A percentile compares a stretch with the other conserved stretches of the same genome.
phyloP scores from a whole-genome alignment of 2,888 invertebrate genomes.

The Hirtodrosophila trivittata region DNA sequence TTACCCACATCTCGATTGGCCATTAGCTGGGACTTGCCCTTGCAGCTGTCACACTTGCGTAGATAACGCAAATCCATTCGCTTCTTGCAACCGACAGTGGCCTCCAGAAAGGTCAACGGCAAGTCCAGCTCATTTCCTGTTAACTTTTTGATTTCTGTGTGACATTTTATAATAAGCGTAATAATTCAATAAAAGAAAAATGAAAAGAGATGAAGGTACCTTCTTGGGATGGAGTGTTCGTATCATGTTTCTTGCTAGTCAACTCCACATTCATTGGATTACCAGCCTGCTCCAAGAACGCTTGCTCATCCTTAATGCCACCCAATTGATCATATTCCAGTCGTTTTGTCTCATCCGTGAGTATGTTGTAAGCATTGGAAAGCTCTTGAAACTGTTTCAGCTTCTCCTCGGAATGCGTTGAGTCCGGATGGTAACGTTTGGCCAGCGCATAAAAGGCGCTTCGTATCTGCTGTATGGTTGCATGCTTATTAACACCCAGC shows the following conservation, averaged over 20 bases:
- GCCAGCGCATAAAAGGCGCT: conserved; percentile 81
- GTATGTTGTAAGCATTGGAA: conserved; percentile 98
- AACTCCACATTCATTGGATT: conserved; percentile 60
- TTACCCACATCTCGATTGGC: conserved; percentile 62
- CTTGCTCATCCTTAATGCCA: conserved; percentile 65
- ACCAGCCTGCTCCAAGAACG: conserved; percentile 68
- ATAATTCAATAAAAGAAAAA: not conserved
- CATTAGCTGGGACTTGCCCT: conserved; percentile 72
- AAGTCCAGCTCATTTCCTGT: conserved; percentile 64
- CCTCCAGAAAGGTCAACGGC: conserved; percentile 76
- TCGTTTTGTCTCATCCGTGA: conserved; percentile 92
- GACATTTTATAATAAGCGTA: no score
- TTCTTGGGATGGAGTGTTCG: conserved; percentile 23
- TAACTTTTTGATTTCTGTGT: conserved; percentile 61
- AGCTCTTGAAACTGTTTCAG: conserved; percentile 90
- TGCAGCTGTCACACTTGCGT: conserved; percentile 77
- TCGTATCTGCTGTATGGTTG: conserved; percentile 78
- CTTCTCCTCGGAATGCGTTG: conserved; percentile 66
- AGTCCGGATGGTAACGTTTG: conserved; percentile 82
- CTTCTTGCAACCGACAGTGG: conserved; percentile 78
- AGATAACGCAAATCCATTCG: conserved; percentile 70
- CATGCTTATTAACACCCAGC: conserved; percentile 71
- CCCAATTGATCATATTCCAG: conserved; percentile 84
- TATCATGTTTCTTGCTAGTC: conserved; percentile 26
- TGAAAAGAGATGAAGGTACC: no score